Evolutionary conservation across 2,888 invertebrate species (phyloP).

Genomic region (Biston stratarius): DNA sequence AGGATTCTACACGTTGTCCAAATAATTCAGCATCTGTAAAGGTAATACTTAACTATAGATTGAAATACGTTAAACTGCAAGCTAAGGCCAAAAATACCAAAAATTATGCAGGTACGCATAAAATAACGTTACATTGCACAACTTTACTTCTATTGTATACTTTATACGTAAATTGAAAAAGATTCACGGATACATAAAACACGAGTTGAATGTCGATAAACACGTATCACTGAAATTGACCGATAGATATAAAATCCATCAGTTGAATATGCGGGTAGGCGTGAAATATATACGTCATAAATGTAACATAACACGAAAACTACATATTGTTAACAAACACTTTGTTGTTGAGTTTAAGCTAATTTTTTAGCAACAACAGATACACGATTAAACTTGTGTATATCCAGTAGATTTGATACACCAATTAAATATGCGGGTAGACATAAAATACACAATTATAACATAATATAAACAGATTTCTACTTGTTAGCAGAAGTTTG

Average conservation of each 20-base stretch:
- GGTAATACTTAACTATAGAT: too few species aligned
- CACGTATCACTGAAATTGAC: background rate
- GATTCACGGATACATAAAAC: too few species aligned
- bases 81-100: background rate
- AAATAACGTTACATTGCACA: background rate
- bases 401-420: too few species aligned
- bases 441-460: background rate
- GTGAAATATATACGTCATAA: background rate
- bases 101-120: background rate
- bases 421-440: background rate
- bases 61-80: background rate
- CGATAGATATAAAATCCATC: background rate
- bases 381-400: background rate
- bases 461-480: too few species aligned
- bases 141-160: background rate
- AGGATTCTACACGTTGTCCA: too few species aligned
- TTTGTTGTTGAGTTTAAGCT: too few species aligned
- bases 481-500: too few species aligned
- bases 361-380: background rate
- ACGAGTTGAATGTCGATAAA: too few species aligned
- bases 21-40: too few species aligned
- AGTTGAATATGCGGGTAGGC: background rate
- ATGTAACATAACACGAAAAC: too few species aligned
- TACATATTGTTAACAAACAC: background rate
- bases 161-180: background rate